Evolutionary conservation across 1,140 invertebrate genomes (phyloP).

Genomic region (Danaus melanippus): DNA sequence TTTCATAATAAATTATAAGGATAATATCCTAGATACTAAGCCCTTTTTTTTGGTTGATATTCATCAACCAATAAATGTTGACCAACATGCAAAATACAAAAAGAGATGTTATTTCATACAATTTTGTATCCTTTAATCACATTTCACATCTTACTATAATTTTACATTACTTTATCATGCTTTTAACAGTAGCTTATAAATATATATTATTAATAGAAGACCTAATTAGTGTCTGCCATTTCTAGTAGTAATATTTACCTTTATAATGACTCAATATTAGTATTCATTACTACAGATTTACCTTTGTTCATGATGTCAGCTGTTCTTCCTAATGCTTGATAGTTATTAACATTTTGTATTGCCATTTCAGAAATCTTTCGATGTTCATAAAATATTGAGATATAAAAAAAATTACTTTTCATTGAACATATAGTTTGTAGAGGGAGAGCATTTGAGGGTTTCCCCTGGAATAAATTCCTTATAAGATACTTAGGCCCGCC

Average conservation of each 20-base stretch:
- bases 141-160: no score
- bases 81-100: no score
- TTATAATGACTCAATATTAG: slow-evolving; percentile 6
- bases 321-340: slow-evolving; percentile 19
- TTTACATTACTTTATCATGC: no score
- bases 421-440: slow-evolving; percentile 35
- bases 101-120: no score
- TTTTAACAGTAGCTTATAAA: slow-evolving; percentile 1
- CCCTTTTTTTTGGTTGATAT: no score
- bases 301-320: slow-evolving; percentile 19
- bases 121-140: no score
- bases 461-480: slow-evolving; percentile 68
- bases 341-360: slow-evolving; percentile 35
- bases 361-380: slow-evolving; percentile 54
- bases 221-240: no score
- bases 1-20: no score
- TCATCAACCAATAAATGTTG: no score
- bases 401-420: slow-evolving; percentile 41
- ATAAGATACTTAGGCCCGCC: slow-evolving; percentile 69
- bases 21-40: no score
- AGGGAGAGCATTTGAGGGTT: slow-evolving; percentile 44
- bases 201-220: slow-evolving; percentile 1
- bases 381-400: slow-evolving; percentile 36
- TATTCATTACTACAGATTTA: slow-evolving; percentile 18
- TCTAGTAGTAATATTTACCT: not conserved